Evolutionary conservation across 2,888 invertebrate genomes (phyloP).

Genomic region (Tanypteryx hageni): DNA sequence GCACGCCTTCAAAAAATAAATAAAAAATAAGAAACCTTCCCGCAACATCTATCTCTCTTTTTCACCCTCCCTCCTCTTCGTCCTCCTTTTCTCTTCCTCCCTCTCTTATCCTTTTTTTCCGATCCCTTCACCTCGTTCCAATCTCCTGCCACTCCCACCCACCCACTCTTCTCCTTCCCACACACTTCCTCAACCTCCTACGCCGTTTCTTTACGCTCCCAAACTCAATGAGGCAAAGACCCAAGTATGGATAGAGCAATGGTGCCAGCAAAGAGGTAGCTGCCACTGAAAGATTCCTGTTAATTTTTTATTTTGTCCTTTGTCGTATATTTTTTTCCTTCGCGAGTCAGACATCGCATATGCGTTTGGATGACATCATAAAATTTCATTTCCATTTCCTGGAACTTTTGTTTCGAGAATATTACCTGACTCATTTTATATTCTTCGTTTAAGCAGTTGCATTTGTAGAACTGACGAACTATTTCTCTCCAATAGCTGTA

Average conservation of each 20-base stretch:
- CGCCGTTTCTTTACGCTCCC: background rate
- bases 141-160: background rate
- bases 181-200: conserved; percentile 5
- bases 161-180: background rate
- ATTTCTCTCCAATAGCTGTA: no score
- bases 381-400: no score
- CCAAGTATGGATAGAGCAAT: conserved; percentile 47
- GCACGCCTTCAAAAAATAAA: background rate
- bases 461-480: no score
- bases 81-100: background rate
- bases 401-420: no score
- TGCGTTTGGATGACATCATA: no score
- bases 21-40: background rate
- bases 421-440: no score
- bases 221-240: conserved; percentile 59
- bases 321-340: background rate
- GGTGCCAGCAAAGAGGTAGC: conserved; percentile 50
- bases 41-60: background rate
- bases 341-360: no score
- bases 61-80: background rate
- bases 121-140: background rate
- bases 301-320: background rate
- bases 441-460: no score
- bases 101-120: background rate
- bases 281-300: conserved; percentile 16